These are phyloP conservation scores for Tanaodytes sp. DNA, from an alignment of 2,888 invertebrate genomes.

Conservation along the genomic window DNA sequence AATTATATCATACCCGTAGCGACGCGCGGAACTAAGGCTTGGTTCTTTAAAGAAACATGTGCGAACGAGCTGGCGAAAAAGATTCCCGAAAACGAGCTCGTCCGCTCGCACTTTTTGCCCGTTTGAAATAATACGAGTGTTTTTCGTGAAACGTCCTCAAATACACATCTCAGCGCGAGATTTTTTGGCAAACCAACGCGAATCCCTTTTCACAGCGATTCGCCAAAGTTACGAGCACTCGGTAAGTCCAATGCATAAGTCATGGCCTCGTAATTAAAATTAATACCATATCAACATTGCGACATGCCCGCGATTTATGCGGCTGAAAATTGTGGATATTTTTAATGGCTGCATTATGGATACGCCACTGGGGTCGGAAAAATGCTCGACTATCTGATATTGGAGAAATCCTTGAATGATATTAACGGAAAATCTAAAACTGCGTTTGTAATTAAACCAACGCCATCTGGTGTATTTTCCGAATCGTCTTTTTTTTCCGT, in stretches of 20 bases:
- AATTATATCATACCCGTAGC: constrained; percentile 44
- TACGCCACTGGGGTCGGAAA: no score
- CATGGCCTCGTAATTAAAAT: no score
- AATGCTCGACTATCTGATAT: no score
- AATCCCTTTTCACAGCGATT: constrained; percentile 7
- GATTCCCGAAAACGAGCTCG: constrained; percentile 31
- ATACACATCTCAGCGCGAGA: constrained; percentile 35
- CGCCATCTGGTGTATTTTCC: no score
- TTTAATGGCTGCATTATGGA: no score
- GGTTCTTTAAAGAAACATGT: constrained; percentile 35
- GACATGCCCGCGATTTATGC: no score
- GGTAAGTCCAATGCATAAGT: neutral
- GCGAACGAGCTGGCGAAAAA: constrained; percentile 36
- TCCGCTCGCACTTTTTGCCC: constrained; percentile 18
- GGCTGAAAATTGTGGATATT: no score
- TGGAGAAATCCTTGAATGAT: no score
- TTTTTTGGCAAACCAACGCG: constrained; percentile 16
- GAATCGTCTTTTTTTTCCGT: no score
- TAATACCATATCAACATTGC: no score
- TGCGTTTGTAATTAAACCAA: no score
- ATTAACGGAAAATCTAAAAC: no score
- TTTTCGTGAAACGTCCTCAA: constrained; percentile 19
- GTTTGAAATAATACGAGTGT: constrained; percentile 44
- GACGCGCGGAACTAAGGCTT: constrained; percentile 22
- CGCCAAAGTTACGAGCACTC: neutral